Base-by-base conservation (phyloP, 2,888 invertebrate genomes). In the Xestia rhomboidea region DNA sequence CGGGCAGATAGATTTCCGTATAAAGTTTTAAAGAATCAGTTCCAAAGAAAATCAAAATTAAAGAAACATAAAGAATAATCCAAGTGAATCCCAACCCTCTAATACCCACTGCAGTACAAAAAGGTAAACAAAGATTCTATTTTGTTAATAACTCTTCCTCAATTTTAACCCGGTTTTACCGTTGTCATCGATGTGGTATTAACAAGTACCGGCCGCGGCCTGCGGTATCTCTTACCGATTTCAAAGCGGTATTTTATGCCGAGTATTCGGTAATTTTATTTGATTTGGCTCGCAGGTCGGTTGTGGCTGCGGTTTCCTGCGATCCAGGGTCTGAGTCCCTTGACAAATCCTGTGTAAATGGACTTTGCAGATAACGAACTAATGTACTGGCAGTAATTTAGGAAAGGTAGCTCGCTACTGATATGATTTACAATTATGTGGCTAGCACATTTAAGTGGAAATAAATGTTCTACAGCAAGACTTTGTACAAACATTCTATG, bases 151-250 rank as follows among this genome's bases (percentile, higher is more conserved):
- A 51, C 38, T 18, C 8, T 44, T 60, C 15, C 46, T 68, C 57
- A 71, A 44, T 72, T 11, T 34, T 34, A 51, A 60, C 63, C 71
- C 7, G 24, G 54, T 24, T 66, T 15, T 49, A 72, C 71, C 68
- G 44, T 51, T 81, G 68, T 81, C 71, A 77, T 77, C 68, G 71
- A 81, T 46, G 63, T 63, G 81, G 71, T 76, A 80, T 71, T 64
- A 78, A 78, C 68, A 54, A 62, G 49, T 34, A 49, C 38, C 62
- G 27, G 68, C 76, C 41, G 64, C 24, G 66, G 69, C 34, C 13
- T 69, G 73, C 41, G 69, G 81, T 77, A 34, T 57, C 24, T 72
- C 63, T 73, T 54, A 68, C 60, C 46, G 27, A 73, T 62, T 63
- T 46, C 27, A 34, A 75, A 82, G 60, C 46, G 27, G 24, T 38